Evolutionary conservation across 2,888 invertebrate species (phyloP), one percentile per base, ranked within the genome.

Genomic region (Trypoxylon attenuatum): DNA sequence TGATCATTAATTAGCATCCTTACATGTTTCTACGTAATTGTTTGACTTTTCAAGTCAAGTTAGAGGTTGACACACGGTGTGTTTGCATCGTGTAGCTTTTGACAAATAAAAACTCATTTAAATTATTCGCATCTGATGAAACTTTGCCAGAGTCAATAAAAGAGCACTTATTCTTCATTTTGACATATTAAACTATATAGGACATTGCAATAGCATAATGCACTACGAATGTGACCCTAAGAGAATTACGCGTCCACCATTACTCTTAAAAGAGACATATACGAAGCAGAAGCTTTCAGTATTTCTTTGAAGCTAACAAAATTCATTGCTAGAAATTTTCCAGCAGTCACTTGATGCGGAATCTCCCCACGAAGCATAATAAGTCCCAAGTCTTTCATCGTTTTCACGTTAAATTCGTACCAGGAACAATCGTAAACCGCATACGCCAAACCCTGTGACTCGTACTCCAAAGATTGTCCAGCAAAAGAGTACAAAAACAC

Each of bases 281-380:
- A 65, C 0, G 56, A 65, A 4, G 27, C 39, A 15, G 49, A 65
- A 22, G 47, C 49, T 10, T 56, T 62, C 2, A 65, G 5, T 15
- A 62, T 56, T 0, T 56, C 41, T 4, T 62, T 64, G 15, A 64
- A 64, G 5, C 51, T 51, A 1, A 25, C 6, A 1, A 64, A 47
- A 46, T 64, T 55, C 29, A 64, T 55, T 1, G 33, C 15, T n/a
- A 54, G 2, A 18, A 65, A 49, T 23, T 42, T 62, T 15, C 61
- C 56, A 8, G 56, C 62, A 1, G 52, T 62, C 8, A 65, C 13
- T 2, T 5, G 41, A 52, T 61, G 53, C 13, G 56, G 52, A 33
- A 22, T 25, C 2, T 18, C 5, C 8, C 52, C n/a, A 1, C 56
- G 54, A 15, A 52, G 21, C 0, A 64, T 64, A 15, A 61, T 41